phyloP scores from a whole-genome alignment of 2,888 invertebrate species.

The Agriopis aurantiaria region DNA sequence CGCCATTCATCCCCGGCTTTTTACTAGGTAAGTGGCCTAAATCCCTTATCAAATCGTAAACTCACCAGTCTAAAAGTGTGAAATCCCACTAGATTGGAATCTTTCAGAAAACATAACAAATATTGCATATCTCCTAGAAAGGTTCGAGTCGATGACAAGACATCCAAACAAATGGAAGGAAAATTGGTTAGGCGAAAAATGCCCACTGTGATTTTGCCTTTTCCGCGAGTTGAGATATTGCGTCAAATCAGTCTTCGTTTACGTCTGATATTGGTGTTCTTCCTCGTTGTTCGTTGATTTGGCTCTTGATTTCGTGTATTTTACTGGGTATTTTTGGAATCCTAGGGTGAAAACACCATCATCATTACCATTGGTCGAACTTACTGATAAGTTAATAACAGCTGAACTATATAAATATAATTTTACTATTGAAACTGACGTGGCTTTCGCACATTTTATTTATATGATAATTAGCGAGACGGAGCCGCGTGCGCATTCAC shows the following conservation, averaged over 20 bases:
- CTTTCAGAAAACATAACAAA: not conserved
- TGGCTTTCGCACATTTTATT: too few relatives aligned
- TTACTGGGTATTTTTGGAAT: not conserved
- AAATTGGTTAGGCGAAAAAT: not conserved
- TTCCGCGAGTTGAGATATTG: constrained; percentile 11
- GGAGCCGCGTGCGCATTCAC: too few relatives aligned
- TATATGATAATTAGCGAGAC: too few relatives aligned
- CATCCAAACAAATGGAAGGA: not conserved
- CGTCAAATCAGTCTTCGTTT: constrained; percentile 15
- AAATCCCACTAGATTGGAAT: not conserved
- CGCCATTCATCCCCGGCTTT: too few relatives aligned
- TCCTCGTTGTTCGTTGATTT: not conserved
- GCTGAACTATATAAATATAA: too few relatives aligned
- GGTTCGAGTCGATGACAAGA: not conserved
- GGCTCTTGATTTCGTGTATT: not conserved
- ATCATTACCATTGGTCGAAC: too few relatives aligned
- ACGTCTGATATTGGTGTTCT: constrained; percentile 2
- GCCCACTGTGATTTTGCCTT: constrained; percentile 4
- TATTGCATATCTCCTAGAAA: not conserved
- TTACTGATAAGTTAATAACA: too few relatives aligned
- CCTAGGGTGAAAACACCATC: too few relatives aligned
- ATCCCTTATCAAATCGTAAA: not conserved
- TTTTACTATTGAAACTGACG: too few relatives aligned
- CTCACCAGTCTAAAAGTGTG: not conserved
- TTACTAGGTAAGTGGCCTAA: too few relatives aligned